These are phyloP conservation scores for Caenorhabditis zanzibari DNA, from an alignment of 2,888 invertebrate species.

Conservation along the genomic window DNA sequence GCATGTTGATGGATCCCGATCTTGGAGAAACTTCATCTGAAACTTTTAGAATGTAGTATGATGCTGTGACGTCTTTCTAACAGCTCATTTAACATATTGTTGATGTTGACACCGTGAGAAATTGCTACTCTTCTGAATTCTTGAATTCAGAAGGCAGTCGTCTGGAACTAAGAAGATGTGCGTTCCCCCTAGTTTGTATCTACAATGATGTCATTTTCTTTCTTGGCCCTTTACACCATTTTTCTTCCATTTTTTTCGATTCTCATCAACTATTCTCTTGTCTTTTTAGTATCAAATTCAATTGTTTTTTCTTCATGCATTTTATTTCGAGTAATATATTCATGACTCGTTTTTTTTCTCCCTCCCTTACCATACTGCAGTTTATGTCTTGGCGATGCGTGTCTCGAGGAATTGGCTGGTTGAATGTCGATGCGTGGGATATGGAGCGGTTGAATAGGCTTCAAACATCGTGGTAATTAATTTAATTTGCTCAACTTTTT, in stretches of 20 bases:
- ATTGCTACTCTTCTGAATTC: neutral
- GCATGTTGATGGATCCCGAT: slow-evolving; percentile 71
- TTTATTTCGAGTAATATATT: slow-evolving; percentile 25
- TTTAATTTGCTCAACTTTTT: slow-evolving; percentile 14
- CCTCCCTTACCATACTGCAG: slow-evolving; percentile 59
- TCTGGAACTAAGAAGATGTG: slow-evolving; percentile 38
- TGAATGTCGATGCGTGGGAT: slow-evolving; percentile 78
- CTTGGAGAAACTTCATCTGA: slow-evolving; percentile 76
- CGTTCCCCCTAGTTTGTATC: slow-evolving; percentile 20
- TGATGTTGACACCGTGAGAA: neutral
- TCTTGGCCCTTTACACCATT: neutral
- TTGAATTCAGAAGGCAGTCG: slow-evolving; percentile 25
- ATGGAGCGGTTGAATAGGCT: slow-evolving; percentile 76
- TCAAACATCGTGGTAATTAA: slow-evolving; percentile 50
- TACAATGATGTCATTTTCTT: slow-evolving; percentile 41
- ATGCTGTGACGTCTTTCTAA: slow-evolving; percentile 26
- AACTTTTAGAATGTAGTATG: neutral
- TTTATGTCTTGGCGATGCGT: slow-evolving; percentile 59
- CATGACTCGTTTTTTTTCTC: slow-evolving; percentile 17
- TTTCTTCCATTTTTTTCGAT: slow-evolving; percentile 11
- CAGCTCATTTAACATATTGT: slow-evolving; percentile 35
- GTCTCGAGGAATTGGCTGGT: slow-evolving; percentile 65
- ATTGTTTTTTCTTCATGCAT: slow-evolving; percentile 8
- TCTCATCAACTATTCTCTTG: neutral
- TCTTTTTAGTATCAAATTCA: slow-evolving; percentile 15